Base-by-base conservation (phyloP, 2,888 invertebrate species). In the Scelioninae gen. 2 region DNA sequence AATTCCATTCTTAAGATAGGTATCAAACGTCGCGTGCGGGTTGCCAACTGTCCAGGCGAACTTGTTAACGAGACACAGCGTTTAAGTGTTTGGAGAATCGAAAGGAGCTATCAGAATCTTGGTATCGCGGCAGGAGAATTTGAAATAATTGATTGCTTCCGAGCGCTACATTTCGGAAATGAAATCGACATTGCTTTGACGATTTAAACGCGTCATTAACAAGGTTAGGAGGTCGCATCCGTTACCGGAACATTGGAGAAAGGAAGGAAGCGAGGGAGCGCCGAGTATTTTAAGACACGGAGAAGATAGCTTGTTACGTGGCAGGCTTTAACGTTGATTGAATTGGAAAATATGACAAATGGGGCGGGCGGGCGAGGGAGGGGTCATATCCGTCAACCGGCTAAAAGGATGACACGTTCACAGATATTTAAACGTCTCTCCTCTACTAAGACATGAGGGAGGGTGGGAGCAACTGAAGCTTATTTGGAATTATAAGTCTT, bases 121-220 rank as follows among this genome's bases (percentile, higher is more conserved):
- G 11, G 39, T 16, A 52, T 61, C 13, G 10, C 15, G 35, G 37
- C 16, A 15, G 16, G 35, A 63, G 50, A 33, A 58, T 22, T 72
- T 70, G 77, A 77, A 78, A 77, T 81, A 80, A 81, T 81, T 78
- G 77, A 81, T 80, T 78, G 79, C 76, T 79, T 80, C 78, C 78
- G 73, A 67, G 63, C 68, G 75, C 65, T 70, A 74, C 75, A 78
- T 77, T 78, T 78, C 76, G 76, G 78, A 78, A 79, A 80, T 78
- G 77, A 80, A 79, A 82, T 79, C 79, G 77, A 75, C 78, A 73
- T 73, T 58, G 69, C 70, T 57, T 70, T 28, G 31, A 50, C 31
- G 55, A 46, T 60, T 57, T 63, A 70, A 61, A 41, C 25, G 41
- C 55, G 53, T 60, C 41, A 70, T 60, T 75, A 61, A 73, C 64